Conservation (phyloP, 2,797 vertebrate genomes). For the Cuculus canorus region DNA sequence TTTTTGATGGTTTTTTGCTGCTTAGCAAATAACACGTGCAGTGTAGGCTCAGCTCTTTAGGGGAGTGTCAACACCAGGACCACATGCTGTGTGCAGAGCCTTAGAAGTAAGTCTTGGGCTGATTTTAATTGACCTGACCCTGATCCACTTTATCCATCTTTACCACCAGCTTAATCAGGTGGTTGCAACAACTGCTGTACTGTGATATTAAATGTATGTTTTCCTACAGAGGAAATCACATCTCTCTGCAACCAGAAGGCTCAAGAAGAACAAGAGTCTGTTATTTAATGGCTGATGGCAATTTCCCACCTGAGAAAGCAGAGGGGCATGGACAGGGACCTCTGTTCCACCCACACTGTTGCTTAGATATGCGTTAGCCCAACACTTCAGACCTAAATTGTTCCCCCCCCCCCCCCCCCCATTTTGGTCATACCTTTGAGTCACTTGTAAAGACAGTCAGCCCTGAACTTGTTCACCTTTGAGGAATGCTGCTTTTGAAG, state of each 20-base stretch:
- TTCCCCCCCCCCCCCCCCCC: not conserved
- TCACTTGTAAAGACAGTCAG: not conserved
- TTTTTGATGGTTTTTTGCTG: not conserved
- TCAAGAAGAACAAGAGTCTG: not conserved
- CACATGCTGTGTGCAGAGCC: not conserved
- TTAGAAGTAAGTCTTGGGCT: constrained; percentile 8
- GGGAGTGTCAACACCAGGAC: not conserved
- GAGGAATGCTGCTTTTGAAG: not conserved
- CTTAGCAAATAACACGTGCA: not conserved
- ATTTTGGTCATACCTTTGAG: not conserved
- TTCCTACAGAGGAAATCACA: not conserved
- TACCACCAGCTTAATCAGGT: not conserved
- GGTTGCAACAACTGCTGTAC: not conserved
- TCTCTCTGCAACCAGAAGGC: not conserved
- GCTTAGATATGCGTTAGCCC: not conserved
- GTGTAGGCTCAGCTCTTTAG: constrained; percentile 33
- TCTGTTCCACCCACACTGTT: not conserved
- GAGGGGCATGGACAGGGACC: not conserved
- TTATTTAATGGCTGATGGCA: not conserved
- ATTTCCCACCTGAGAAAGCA: not conserved
- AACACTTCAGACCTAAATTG: not conserved
- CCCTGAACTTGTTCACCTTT: not conserved
- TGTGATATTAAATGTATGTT: not conserved
- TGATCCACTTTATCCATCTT: constrained; percentile 63
- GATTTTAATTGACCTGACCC: constrained; percentile 64